Evolutionary conservation across 2,797 vertebrate species (phyloP), one percentile per base, ranked within the genome.

Genomic region (Lates japonicus): DNA sequence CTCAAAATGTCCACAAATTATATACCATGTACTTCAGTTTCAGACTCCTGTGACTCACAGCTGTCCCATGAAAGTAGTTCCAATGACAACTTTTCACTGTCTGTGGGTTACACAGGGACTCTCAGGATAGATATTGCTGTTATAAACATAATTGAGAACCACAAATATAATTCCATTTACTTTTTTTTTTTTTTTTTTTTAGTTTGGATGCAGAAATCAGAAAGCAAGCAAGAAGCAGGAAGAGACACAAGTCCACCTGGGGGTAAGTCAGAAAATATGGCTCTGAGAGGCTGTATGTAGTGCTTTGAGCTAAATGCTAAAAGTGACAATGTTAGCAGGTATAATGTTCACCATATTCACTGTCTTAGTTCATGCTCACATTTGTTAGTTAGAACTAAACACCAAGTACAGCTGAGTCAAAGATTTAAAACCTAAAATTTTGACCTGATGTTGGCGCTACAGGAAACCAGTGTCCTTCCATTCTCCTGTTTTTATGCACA

Each of bases 1-100:
- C 19, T 66, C 31, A 25, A 70, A 59, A 77, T 51, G n/a, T 33
- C 35, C 22, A 31, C 29, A 46, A 44, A 78, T 58, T 10, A 60
- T 39, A 14, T 19, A 48, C 4, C 0, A 19, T 71, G 25, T 49
- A 72, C 42, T 81, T 65, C 71, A 41, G 66, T 71, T 42, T 62
- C 29, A 61, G 22, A 33, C 10, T 14, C 37, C 29, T 42, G 54
- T 33, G 31, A 65, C 41, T 74, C 42, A 65, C 11, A 10, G 20
- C 33, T 33, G n/a, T 67, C 75, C n/a, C 42, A 52, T 37, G 29
- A 62, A 51, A 37, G 3, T 61, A 67, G 2, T 35, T 55, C 16
- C 25, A 25, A 17, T 51, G 25, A 46, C 60, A 70, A 44, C n/a
- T 51, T 10, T 59, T 58, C 20, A 42, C 6, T 14, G 7, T 22